Evolutionary conservation across 2,888 invertebrate genomes (phyloP).

Genomic region (Monochamus alternatus): DNA sequence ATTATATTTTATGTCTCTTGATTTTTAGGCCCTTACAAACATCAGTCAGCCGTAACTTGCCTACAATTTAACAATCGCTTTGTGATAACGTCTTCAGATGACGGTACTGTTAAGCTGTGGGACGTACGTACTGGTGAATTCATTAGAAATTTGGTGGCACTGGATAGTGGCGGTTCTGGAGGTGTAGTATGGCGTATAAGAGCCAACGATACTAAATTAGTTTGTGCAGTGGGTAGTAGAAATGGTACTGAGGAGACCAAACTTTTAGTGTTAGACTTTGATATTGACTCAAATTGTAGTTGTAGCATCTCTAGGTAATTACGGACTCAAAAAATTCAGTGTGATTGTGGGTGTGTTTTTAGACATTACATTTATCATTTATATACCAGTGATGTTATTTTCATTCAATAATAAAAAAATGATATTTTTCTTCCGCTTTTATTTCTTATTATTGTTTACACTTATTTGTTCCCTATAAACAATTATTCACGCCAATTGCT

Average conservation of each 20-base stretch:
- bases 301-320: slow-evolving; percentile 53
- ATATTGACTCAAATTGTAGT: slow-evolving; percentile 76
- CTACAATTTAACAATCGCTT: slow-evolving; percentile 97
- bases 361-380: slow-evolving; percentile 35
- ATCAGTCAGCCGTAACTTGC: slow-evolving; percentile 98
- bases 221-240: slow-evolving; percentile 98
- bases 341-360: slow-evolving; percentile 49
- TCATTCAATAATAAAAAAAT: slow-evolving; percentile 13
- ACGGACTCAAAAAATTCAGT: slow-evolving; percentile 57
- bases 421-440: not conserved
- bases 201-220: slow-evolving; percentile 95
- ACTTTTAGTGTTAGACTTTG: slow-evolving; percentile 96
- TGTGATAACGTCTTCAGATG: slow-evolving; percentile 99
- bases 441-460: not conserved
- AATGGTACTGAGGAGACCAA: slow-evolving; percentile 99
- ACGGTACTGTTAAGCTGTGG: slow-evolving; percentile 99
- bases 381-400: slow-evolving; percentile 35
- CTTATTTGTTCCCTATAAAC: not conserved
- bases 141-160: slow-evolving; percentile 93
- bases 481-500: not conserved
- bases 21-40: slow-evolving; percentile 90
- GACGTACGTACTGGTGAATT: slow-evolving; percentile 97
- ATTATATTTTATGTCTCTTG: not conserved
- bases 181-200: slow-evolving; percentile 99
- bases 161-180: slow-evolving; percentile 96